A percentile compares a stretch with the other conserved stretches of the same genome.
Conservation (phyloP, 2,797 vertebrate species). For the Hafferia zeledoni region DNA sequence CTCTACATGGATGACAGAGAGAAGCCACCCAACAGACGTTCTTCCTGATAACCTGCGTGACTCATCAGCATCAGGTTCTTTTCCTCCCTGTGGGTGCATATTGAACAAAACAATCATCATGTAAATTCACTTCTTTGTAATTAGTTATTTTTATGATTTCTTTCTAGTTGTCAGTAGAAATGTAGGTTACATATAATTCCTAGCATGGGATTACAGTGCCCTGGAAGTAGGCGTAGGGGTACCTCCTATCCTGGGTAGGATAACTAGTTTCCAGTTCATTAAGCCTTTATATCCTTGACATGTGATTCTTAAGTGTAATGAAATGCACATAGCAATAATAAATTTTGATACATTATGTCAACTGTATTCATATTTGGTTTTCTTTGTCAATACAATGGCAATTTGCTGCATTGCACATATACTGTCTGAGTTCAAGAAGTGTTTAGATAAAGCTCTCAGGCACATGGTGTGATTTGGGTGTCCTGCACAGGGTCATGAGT, state of each 20-base stretch:
- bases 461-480: too few relatives aligned
- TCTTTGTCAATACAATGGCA: background rate
- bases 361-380: background rate
- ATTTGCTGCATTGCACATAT: background rate
- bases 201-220: background rate
- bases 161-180: background rate
- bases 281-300: background rate
- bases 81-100: rapidly evolving
- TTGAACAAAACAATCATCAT: background rate
- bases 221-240: too few relatives aligned
- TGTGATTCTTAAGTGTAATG: background rate
- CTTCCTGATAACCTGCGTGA: background rate
- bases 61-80: rapidly evolving
- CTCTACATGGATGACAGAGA: background rate
- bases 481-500: background rate
- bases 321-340: background rate
- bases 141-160: background rate
- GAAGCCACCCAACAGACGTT: background rate
- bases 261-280: background rate
- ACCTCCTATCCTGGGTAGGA: background rate
- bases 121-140: background rate
- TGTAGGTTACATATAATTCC: background rate
- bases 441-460: background rate
- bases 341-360: background rate
- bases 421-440: background rate